Evolutionary conservation across 1,140 invertebrate genomes (phyloP).

Genomic region (Leucophenga varia): DNA sequence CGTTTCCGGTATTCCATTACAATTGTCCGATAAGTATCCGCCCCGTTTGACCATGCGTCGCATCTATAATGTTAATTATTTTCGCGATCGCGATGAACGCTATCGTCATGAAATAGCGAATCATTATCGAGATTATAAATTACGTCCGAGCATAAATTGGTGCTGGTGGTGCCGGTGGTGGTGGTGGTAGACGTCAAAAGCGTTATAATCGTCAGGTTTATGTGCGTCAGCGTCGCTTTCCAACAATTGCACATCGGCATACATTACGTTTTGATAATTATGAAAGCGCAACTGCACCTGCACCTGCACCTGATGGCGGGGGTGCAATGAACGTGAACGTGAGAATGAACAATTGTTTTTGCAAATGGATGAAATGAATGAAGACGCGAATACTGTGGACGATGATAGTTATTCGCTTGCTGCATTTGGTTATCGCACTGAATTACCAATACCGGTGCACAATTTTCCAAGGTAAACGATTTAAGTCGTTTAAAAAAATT

Average conservation of each 20-base stretch:
- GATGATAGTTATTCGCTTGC: no score
- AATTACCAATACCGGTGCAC: constrained; percentile 37
- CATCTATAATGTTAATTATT: constrained; percentile 36
- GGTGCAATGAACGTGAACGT: no score
- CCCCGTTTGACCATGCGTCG: constrained; percentile 35
- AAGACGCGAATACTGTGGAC: no score
- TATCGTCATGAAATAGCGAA: constrained; percentile 50
- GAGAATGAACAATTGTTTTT: no score
- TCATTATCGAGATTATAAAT: constrained; percentile 48
- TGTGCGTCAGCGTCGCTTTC: constrained; percentile 26
- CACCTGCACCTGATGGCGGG: no score
- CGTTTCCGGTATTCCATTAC: no score
- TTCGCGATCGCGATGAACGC: constrained; percentile 24
- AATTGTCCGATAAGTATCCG: not conserved
- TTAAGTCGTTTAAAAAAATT: not conserved
- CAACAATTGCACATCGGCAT: no score
- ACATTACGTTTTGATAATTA: no score
- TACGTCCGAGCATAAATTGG: constrained; percentile 21
- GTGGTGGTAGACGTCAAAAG: constrained; percentile 14
- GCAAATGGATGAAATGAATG: no score
- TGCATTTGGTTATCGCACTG: constrained; percentile 27
- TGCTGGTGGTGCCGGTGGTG: constrained; percentile 2
- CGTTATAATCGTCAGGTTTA: no score
- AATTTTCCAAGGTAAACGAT: constrained; percentile 43
- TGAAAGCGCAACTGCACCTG: no score